Evolutionary conservation across 2,888 invertebrate species (phyloP), one percentile per base, ranked within the genome.

Genomic region (Phymatocera aterrima): DNA sequence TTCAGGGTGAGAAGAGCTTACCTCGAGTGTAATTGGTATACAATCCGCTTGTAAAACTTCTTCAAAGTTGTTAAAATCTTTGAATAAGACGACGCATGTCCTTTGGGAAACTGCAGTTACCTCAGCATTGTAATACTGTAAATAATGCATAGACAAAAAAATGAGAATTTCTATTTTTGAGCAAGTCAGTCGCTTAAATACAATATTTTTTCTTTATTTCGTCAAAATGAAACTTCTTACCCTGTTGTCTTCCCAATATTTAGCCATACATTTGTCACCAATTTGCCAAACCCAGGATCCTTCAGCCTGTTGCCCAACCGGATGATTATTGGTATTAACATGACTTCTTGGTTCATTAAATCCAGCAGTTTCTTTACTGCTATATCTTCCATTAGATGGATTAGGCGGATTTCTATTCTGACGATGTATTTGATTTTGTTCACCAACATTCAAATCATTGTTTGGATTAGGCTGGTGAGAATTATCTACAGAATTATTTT

Each of bases 241-340:
- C 92, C 94, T 94, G 86, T 96, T 95, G 91, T 97, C 97, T 90
- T 97, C 97, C 97, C 97, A 97, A 91, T 98, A 98, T 87, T 97
- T 96, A 6, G 97, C 97, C 91, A 97, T 92, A 87, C 97, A 97
- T 80, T 95, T 93, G 88, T 97, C 97, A 12, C 97, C 97, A 72
- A 94, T 91, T 87, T 94, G 95, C 96, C 96, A 97, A 83, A 92
- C 92, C 89, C 91, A 91, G 48, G 83, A 82, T 64, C 82, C 84
- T 28, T 85, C 85, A 8, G 83, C 78, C 51, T 84, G 65, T n/a
- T 83, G 82, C 78, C 85, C 85, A 37, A 84, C 81, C 54, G 80
- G 81, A 65, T 83, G 83, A 84, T 82, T 84, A 68, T 77, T 80
- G 31, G 84, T 83, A 78, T 83, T 84, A 78, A 79, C 85, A 79